Percentiles rank a stretch among this genome's conserved stretches.
These are phyloP conservation scores for Carassius carassius DNA, from an alignment of 2,113 vertebrate genomes.

Conservation along the genomic window DNA sequence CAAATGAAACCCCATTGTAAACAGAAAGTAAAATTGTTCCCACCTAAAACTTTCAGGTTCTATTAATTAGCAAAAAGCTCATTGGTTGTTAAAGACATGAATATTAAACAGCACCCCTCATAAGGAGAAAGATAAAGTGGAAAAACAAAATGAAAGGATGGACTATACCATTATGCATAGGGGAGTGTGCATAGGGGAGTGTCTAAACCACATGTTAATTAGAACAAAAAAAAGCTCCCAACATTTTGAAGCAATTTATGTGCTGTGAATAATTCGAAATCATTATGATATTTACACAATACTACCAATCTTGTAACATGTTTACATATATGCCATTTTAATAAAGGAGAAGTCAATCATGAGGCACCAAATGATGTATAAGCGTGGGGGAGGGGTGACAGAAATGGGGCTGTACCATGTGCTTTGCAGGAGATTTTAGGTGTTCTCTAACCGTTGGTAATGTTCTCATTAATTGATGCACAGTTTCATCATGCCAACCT, in stretches of 20 bases:
- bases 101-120: not conserved
- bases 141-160: not conserved
- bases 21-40: not conserved
- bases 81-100: not conserved
- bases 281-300: not conserved
- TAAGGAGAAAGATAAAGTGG: not conserved
- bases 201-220: not conserved
- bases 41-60: not conserved
- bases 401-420: constrained; percentile 29
- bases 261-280: not conserved
- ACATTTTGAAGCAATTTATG: not conserved
- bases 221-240: not conserved
- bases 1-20: not conserved
- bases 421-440: constrained; percentile 3
- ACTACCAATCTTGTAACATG: not conserved
- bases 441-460: not conserved
- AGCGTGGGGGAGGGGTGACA: constrained; percentile 39
- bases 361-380: not conserved
- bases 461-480: not conserved
- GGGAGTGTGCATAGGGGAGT: not conserved
- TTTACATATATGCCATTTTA: not conserved
- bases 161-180: not conserved
- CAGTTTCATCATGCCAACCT: not conserved
- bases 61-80: not conserved
- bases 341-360: constrained; percentile 2